Conservation (phyloP, 2,113 vertebrate species). For the Pimephales promelas region DNA sequence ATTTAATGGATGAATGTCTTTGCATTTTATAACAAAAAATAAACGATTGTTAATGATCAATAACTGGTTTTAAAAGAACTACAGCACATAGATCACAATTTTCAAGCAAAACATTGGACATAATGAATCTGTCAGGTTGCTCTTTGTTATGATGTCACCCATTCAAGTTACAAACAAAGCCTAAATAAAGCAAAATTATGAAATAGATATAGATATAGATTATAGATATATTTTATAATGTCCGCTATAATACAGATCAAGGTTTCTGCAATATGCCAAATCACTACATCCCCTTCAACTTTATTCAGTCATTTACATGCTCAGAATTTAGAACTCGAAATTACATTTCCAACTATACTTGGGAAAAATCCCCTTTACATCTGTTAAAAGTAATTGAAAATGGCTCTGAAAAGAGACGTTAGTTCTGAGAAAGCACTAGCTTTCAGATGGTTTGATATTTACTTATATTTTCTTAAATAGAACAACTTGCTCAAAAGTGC, state of each 20-base stretch:
- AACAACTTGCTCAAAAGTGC: neutral
- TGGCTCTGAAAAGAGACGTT: neutral
- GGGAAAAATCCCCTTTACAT: neutral
- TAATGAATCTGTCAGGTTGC: neutral
- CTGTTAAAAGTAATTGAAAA: neutral
- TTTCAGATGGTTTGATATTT: neutral
- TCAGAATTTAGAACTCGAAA: neutral
- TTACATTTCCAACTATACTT: neutral
- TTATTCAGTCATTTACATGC: neutral
- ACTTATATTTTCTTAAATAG: neutral
- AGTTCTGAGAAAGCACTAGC: neutral
- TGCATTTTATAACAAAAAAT: neutral
- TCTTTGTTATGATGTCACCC: neutral
- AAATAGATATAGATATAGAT: too few relatives aligned
- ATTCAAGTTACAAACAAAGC: neutral
- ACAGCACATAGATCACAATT: neutral
- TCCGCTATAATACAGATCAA: neutral
- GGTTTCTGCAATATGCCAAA: neutral
- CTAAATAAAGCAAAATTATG: neutral
- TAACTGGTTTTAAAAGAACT: neutral
- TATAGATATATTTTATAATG: neutral
- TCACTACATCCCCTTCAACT: neutral
- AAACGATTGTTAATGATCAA: too few relatives aligned
- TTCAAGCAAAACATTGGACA: neutral
- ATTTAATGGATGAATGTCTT: neutral